Conservation (phyloP, 2,797 vertebrate genomes). For the Muraenolepis orangiensis region DNA sequence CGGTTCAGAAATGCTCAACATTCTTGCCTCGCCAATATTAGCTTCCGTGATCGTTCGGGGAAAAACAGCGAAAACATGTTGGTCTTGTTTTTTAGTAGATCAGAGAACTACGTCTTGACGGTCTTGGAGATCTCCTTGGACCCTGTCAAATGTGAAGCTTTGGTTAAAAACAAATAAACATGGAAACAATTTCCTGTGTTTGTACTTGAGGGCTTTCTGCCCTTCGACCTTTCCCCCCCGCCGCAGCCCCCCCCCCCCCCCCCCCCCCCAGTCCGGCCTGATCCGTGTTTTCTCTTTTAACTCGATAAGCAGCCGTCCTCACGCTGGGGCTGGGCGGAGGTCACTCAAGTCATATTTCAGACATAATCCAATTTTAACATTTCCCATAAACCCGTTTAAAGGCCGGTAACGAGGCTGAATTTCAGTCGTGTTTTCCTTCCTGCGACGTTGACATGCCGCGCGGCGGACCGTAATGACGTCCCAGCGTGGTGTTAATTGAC, state of each 20-base stretch:
- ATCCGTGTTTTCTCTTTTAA: slow-evolving; percentile 47
- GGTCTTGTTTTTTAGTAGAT: not conserved
- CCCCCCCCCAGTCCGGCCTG: slow-evolving; percentile 54
- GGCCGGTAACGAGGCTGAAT: slow-evolving; percentile 36
- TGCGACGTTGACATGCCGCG: slow-evolving; percentile 24
- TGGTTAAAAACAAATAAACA: not conserved
- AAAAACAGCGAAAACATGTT: not conserved
- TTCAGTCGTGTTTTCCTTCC: slow-evolving; percentile 30
- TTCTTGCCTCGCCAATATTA: slow-evolving; percentile 38
- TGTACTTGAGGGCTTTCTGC: slow-evolving; percentile 32
- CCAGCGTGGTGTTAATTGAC: slow-evolving; percentile 19
- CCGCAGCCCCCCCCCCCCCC: slow-evolving; percentile 42
- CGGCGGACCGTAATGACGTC: slow-evolving; percentile 8
- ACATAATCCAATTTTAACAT: slow-evolving; percentile 61
- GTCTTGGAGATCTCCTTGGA: not conserved
- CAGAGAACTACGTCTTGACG: not conserved
- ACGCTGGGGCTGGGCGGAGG: slow-evolving; percentile 35
- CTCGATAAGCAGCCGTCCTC: slow-evolving; percentile 32
- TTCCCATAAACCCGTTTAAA: slow-evolving; percentile 52
- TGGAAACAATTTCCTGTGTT: slow-evolving; percentile 10
- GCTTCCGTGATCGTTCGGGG: not conserved
- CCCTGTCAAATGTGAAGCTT: not conserved
- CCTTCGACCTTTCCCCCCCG: slow-evolving; percentile 48
- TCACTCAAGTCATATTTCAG: slow-evolving; percentile 65
- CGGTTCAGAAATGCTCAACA: slow-evolving; percentile 45